Conservation (phyloP, 2,888 invertebrate species). For the Platerodrilus igneus region DNA sequence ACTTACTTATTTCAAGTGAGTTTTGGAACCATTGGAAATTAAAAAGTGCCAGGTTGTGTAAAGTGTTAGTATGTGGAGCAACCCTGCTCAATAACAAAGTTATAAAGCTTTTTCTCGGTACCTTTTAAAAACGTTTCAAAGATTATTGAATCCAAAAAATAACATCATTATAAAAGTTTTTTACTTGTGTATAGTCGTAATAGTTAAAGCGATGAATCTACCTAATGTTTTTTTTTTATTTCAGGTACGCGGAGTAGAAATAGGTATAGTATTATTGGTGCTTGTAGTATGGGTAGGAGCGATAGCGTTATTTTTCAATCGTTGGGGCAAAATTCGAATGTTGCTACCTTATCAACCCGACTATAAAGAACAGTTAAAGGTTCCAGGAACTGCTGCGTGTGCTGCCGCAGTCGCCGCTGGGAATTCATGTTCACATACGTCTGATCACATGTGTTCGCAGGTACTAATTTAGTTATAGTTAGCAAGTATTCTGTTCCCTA, state of each 20-base stretch:
- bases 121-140: too few relatives aligned
- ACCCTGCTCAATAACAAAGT: too few relatives aligned
- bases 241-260: constrained; percentile 85
- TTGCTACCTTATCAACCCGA: constrained; percentile 87
- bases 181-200: too few relatives aligned
- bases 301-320: constrained; percentile 80
- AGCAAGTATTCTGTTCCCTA: too few relatives aligned
- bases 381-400: constrained; percentile 68
- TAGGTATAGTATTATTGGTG: constrained; percentile 80
- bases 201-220: too few relatives aligned
- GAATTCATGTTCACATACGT: constrained; percentile 55
- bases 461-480: constrained; percentile 47
- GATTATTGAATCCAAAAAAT: too few relatives aligned
- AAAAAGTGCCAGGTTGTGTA: too few relatives aligned
- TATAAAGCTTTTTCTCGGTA: too few relatives aligned
- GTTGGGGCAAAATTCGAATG: constrained; percentile 89
- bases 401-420: constrained; percentile 53
- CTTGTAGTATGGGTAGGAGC: constrained; percentile 83
- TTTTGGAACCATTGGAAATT: too few relatives aligned
- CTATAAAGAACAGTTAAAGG: constrained; percentile 85
- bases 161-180: too few relatives aligned
- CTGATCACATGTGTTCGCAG: constrained; percentile 58
- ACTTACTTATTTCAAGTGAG: too few relatives aligned
- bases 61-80: too few relatives aligned
- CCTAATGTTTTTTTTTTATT: constrained; percentile 32